Conservation (phyloP, 2,888 invertebrate genomes). For the Ptychoptera contaminata region DNA sequence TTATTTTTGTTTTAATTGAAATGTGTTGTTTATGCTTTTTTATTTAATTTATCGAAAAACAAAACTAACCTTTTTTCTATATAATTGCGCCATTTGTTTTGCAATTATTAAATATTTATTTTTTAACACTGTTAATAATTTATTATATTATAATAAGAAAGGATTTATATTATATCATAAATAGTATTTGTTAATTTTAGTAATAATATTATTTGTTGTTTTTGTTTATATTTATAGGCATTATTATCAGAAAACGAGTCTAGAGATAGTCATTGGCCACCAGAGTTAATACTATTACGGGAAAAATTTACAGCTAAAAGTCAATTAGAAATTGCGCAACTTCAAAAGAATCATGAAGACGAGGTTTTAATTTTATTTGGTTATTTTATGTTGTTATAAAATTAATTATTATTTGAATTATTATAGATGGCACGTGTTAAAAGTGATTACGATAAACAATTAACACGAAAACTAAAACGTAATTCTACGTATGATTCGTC, state of each 20-base stretch:
- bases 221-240: slow-evolving; percentile 33
- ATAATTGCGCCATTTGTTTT: too few relatives aligned
- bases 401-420: slow-evolving; percentile 15
- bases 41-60: background rate
- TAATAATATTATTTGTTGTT: too few relatives aligned
- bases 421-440: slow-evolving; percentile 30
- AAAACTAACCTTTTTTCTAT: background rate
- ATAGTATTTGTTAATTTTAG: too few relatives aligned
- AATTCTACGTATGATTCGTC: slow-evolving; percentile 27
- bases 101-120: too few relatives aligned
- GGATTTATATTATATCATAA: too few relatives aligned
- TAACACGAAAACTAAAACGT: slow-evolving; percentile 28
- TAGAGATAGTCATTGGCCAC: slow-evolving; percentile 56
- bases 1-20: slow-evolving; percentile 1
- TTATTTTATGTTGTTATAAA: background rate
- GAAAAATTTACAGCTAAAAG: slow-evolving; percentile 57
- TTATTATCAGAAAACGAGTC: slow-evolving; percentile 48
- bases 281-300: slow-evolving; percentile 52
- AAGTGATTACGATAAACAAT: slow-evolving; percentile 27
- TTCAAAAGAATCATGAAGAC: slow-evolving; percentile 39
- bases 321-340: slow-evolving; percentile 39
- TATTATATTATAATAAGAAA: too few relatives aligned
- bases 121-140: too few relatives aligned
- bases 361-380: slow-evolving; percentile 35
- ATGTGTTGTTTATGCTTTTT: slow-evolving; percentile 1